Evolutionary conservation across 2,113 vertebrate genomes (phyloP), one percentile per base, ranked within the genome.

Genomic region (Enhydra lutris): DNA sequence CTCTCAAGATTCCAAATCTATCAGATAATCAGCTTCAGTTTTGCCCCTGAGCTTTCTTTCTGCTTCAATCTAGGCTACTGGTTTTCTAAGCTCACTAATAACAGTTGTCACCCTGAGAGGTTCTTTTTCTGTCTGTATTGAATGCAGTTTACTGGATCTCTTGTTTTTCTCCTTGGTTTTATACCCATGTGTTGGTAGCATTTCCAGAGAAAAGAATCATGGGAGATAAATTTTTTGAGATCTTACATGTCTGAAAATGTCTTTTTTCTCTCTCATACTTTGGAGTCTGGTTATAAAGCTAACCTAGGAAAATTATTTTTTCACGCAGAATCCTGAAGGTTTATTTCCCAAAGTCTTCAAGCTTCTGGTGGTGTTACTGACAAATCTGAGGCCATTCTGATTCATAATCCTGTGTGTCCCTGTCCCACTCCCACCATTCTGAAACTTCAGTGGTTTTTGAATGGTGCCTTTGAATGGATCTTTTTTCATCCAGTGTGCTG

Each of bases 281-380:
- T 82, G 5, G 12, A 87, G 42, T 79, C 42, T 96, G 23, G 39
- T 52, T 94, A 94, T 23, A 73, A 1, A 87, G 31, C 47, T 87
- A 88, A 74, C 24, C 29, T 78, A 67, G 17, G 17, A 73, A 84
- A 94, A 90, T 61, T 12, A 47, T 9, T 34, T 85, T 79, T 93
- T 88, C 69, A 90, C 42, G 84, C 55, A 94, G 73, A 94, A 94
- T 88, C 63, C 24, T 95, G n/a, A 87, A 31, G 52, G 26, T 71
- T 18, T 88, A 92, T 94, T 59, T 92, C 87, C 89, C 89, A 26
- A 9, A 45, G 17, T 92, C 93, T 97, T 93, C 86, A 87, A 79
- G 74, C 29, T 82, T 97, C 52, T 80, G 57, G 26, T 39, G 26
- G 23, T 67, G 74, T n/a, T 85, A 86, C 17, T 79, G 76, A 92